Evolutionary conservation across 2,888 invertebrate genomes (phyloP), one percentile per base, ranked within the genome.

Genomic region (Athetis lepigone): DNA sequence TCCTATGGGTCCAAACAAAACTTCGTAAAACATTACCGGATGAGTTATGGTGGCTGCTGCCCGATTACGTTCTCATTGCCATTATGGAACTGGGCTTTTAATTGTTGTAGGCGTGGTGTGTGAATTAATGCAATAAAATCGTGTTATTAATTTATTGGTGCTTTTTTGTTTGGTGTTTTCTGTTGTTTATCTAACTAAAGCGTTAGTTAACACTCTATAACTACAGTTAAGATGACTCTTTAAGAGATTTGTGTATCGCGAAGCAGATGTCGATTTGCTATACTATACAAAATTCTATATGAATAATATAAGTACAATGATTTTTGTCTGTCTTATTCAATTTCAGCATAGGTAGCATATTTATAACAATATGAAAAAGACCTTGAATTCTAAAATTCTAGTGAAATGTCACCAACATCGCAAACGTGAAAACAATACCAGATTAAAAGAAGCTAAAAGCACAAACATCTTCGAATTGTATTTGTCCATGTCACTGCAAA

Each of bases 1-100:
- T 70, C 70, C 70, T 69, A 45, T 62, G 68, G 68, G 75, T 75
- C 82, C 80, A 86, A 89, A 90, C 91, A 89, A 88, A 90, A 90
- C 56, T 68, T 70, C 74, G 64, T 78, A 85, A 85, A 85, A 86
- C 86, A 85, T 83, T 80, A 76, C 75, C 75, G 56, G 80, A 82
- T 82, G 81, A 86, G 82, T 84, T 85, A 85, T 79, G 70, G 76
- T 62, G 68, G 74, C 42, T 36, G 65, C 76, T 52, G 55, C 61
- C 40, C 55, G 47, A 73, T 60, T 63, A 49, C 29, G 55, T 80
- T 77, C 82, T 70, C 78, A 80, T 77, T 63, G 63, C 46, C 36
- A 59, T 58, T 69, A 60, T 40, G 54, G 47, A 8, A 50, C 25
- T 54, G 36, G 21, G 40, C 21, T 49, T 59, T 51, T 76, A 65